phyloP scores from a whole-genome alignment of 2,888 invertebrate species.

The Dicycla oo region DNA sequence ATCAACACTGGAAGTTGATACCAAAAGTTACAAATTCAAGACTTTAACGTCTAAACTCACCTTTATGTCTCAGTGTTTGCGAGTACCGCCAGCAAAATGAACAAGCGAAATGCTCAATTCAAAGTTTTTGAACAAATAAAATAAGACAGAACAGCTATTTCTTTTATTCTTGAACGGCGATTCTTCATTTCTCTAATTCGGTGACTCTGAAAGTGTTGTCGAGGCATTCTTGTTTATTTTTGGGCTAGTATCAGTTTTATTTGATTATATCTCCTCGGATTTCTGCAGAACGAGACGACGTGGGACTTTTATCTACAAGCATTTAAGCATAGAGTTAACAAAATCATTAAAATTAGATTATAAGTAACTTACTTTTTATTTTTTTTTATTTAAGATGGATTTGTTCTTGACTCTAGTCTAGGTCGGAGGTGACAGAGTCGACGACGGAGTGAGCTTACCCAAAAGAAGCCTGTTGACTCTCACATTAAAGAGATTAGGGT shows the following conservation, averaged over 20 bases:
- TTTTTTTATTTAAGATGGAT: too few species aligned
- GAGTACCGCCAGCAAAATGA: slow-evolving; percentile 51
- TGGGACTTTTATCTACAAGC: not conserved
- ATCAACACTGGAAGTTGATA: not conserved
- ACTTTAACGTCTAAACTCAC: slow-evolving; percentile 20
- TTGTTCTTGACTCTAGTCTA: too few species aligned
- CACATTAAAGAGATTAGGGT: too few species aligned
- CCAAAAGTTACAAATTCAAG: slow-evolving; percentile 9
- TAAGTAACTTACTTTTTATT: too few species aligned
- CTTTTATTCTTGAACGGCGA: slow-evolving; percentile 27
- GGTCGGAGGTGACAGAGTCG: too few species aligned
- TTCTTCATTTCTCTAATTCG: slow-evolving; percentile 20
- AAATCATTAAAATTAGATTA: too few species aligned
- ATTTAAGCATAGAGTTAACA: not conserved
- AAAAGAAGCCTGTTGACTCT: too few species aligned
- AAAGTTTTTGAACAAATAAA: slow-evolving; percentile 43
- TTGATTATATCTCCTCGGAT: not conserved
- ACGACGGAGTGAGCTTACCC: too few species aligned
- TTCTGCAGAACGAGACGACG: not conserved
- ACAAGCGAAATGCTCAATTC: slow-evolving; percentile 22
- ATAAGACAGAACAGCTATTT: slow-evolving; percentile 4
- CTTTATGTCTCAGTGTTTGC: slow-evolving; percentile 35
- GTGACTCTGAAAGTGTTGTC: slow-evolving; percentile 9
- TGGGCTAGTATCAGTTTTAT: not conserved
- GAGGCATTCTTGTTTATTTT: slow-evolving; percentile 1